These are phyloP conservation scores for Cyclopterus lumpus DNA, from an alignment of 2,797 vertebrate genomes.

Conservation along the genomic window DNA sequence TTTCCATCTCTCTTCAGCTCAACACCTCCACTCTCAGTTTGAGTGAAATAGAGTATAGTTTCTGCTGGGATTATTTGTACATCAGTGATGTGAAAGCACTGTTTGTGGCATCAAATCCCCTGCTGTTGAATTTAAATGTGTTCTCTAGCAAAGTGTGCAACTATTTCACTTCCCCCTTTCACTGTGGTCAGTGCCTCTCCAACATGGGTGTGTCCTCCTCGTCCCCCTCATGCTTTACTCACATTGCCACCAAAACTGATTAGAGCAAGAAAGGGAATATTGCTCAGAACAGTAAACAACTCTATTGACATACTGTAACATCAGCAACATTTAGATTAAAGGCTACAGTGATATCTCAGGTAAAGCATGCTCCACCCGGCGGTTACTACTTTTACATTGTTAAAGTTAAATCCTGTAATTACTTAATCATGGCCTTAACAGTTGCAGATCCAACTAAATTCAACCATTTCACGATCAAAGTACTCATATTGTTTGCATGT, in stretches of 20 bases:
- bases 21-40: neutral
- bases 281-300: neutral
- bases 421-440: neutral
- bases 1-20: neutral
- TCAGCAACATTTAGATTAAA: neutral
- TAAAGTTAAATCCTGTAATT: conserved; percentile 1
- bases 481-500: neutral
- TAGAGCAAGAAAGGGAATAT: neutral
- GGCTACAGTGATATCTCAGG: neutral
- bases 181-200: neutral
- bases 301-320: neutral
- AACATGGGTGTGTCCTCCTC: too few species aligned
- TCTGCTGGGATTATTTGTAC: neutral
- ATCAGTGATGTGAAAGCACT: neutral
- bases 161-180: neutral
- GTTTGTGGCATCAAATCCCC: neutral
- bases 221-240: neutral
- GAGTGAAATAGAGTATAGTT: neutral
- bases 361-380: neutral
- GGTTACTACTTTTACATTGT: neutral
- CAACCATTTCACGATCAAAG: neutral
- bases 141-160: neutral
- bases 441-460: neutral
- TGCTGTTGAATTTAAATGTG: neutral
- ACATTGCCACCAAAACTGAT: neutral